phyloP scores from a whole-genome alignment of 2,797 vertebrate species.

The Centroberyx gerrardi region DNA sequence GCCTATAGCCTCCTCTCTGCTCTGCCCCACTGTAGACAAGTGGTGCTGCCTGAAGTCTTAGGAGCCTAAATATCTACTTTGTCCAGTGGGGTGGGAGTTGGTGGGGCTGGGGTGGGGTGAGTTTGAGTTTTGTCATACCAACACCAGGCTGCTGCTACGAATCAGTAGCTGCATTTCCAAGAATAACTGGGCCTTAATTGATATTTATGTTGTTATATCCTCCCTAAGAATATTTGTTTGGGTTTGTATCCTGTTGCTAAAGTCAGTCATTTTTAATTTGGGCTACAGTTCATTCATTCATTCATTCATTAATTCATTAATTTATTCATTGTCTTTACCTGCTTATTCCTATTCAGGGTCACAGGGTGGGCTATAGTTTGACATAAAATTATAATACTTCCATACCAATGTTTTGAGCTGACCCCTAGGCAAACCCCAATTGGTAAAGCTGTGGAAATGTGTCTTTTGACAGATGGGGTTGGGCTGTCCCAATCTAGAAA shows the following conservation, averaged over 20 bases:
- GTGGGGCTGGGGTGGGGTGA: background rate
- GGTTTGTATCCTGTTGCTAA: background rate
- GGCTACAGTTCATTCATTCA: background rate
- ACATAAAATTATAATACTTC: background rate
- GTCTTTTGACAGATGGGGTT: slow-evolving; percentile 26
- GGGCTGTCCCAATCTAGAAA: slow-evolving; percentile 16
- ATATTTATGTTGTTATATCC: slow-evolving; percentile 4
- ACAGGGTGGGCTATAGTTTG: background rate
- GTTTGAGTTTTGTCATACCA: background rate
- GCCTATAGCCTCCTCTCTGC: slow-evolving; percentile 43
- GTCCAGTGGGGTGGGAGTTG: slow-evolving; percentile 40
- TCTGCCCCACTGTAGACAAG: slow-evolving; percentile 30
- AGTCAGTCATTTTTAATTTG: background rate
- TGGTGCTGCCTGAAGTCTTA: slow-evolving; percentile 21
- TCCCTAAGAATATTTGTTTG: background rate
- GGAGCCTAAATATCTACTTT: slow-evolving; percentile 55
- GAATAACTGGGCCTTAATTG: background rate
- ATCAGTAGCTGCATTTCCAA: background rate
- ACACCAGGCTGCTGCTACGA: background rate
- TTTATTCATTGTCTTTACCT: slow-evolving; percentile 7
- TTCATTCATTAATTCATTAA: background rate
- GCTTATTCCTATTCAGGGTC: background rate
- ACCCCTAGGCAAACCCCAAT: slow-evolving; percentile 5
- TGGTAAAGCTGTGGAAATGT: slow-evolving; percentile 4
- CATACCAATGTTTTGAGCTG: slow-evolving; percentile 1